Base-by-base conservation (phyloP, 2,797 vertebrate species). In the Coregonus sp. region DNA sequence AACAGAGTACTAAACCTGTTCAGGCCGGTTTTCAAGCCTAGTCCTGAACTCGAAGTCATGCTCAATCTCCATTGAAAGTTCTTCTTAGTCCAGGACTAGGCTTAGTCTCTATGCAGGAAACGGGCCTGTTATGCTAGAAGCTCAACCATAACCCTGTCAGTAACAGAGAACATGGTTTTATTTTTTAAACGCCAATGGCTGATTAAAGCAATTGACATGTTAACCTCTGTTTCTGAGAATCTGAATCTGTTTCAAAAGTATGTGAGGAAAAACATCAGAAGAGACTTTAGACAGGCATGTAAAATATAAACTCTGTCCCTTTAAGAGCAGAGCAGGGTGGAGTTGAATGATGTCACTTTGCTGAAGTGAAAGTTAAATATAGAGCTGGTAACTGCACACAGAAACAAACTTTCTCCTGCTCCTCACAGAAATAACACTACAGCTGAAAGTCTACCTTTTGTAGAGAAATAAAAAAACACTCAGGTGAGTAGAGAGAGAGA, bases 261-360 rank as follows among this genome's bases (percentile, higher is more conserved):
- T 47, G 40, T 18, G 52, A 56, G 75, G 71, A 81, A 72, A 84
- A 76, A 76, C 80, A 40, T 47, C 40, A 2, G 40, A 47, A 47
- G 40, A 47, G 40, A 47, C 78, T 76, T 33, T 50, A 29, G 47
- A 67, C 25, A 68, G 35, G 66, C 14, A n/a, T 6, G 20, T 74
- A 51, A 71, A 81, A 68, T 73, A 4, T 0, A 0, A 65, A 5
- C 40, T 0, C 74, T 88, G 83, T 80, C 61, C 31, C 88, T 90
- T 89, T 89, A 90, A 90, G 84, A 75, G 70, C 18, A 9, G 84
- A 86, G 86, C 1, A 47, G 40, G 40, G 11, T 47, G 40, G 37
- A 50, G 35, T 47, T 47, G 15, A 18, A 31, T 33, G 66, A 68
- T 37, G 66, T 68, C 66, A n/a, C 33, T 18, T 37, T 37, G 31